Evolutionary conservation across 1,140 invertebrate genomes (phyloP), one percentile per base, ranked within the genome.

Genomic region (Asobara japonica): DNA sequence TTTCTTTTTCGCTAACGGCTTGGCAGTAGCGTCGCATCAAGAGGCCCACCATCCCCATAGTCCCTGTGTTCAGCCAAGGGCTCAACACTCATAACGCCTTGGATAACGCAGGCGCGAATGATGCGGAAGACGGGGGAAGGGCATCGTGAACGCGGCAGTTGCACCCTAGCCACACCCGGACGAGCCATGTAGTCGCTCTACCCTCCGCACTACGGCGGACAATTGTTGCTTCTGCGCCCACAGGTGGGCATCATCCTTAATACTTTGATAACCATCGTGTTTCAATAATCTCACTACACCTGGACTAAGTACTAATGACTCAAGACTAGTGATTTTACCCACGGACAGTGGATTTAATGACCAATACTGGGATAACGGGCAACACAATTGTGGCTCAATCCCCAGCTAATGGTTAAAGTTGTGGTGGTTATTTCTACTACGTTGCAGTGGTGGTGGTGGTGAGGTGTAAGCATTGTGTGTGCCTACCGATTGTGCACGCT

Each of bases 161-260:
- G 84, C 83, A 87, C 82, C 81, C 82, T 83, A 87, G 86, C 86
- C 86, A 87, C 86, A 87, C 86, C 86, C 86, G 83, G 82, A 86
- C 84, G 80, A 85, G 83, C 82, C 84, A 87, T 86, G 86, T 87
- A 86, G 86, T 87, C 86, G 84, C 80, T 83, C 79, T 83, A 81
- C 84, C 83, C 83, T 86, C 84, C 85, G 86, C 86, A 85, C 71
- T 81, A 85, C 84, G 80, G 86, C 86, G 86, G 86, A 87, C 85
- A 87, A 87, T 87, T 87, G 86, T 87, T 87, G 85, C 85, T 86
- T 86, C 86, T 86, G 83, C 84, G 82, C 86, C 85, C 83, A 87
- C 86, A 87, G 86, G 86, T 87, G 86, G 85, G 86, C 80, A 81
- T 79, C n/a, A 79, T 81, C 78, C 78, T 76, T 77, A 56, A 56